A percentile compares a stretch with the other conserved stretches of the same genome.
phyloP scores from a whole-genome alignment of 2,888 invertebrate species.

The Brenthis daphne region DNA sequence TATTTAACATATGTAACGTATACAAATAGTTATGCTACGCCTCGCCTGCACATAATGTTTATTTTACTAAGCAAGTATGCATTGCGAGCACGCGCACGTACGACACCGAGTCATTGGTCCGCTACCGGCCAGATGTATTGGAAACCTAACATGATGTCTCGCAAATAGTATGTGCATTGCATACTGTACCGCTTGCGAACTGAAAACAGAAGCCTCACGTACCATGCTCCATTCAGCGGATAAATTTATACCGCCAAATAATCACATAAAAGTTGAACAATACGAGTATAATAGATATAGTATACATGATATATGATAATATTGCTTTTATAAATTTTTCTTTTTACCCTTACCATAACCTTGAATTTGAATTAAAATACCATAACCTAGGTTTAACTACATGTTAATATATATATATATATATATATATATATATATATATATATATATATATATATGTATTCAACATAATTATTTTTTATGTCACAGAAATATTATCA shows the following conservation, averaged over 20 bases:
- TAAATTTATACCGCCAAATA: neutral
- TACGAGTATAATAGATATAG: neutral
- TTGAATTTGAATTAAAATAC: too few relatives aligned
- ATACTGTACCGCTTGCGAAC: conserved; percentile 54
- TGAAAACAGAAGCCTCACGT: conserved; percentile 36
- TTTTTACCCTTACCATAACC: too few relatives aligned
- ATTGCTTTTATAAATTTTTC: neutral
- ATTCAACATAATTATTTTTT: too few relatives aligned
- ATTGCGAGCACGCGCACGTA: conserved; percentile 56
- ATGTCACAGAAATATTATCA: neutral
- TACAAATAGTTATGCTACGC: conserved; percentile 12
- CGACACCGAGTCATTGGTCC: conserved; percentile 54
- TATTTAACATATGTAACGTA: conserved; percentile 7
- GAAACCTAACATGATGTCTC: conserved; percentile 80
- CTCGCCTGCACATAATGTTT: conserved; percentile 18
- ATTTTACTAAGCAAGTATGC: conserved; percentile 29
- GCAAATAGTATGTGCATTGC: conserved; percentile 71
- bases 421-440: too few relatives aligned
- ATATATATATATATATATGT: too few relatives aligned
- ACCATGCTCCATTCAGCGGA: neutral
- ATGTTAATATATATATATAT: too few relatives aligned
- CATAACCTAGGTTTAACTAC: too few relatives aligned
- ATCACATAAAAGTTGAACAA: neutral
- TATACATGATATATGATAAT: neutral
- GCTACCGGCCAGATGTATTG: conserved; percentile 77